Evolutionary conservation across 1,140 invertebrate genomes (phyloP), one percentile per base, ranked within the genome.

Genomic region (Hydropsyche tenuis): DNA sequence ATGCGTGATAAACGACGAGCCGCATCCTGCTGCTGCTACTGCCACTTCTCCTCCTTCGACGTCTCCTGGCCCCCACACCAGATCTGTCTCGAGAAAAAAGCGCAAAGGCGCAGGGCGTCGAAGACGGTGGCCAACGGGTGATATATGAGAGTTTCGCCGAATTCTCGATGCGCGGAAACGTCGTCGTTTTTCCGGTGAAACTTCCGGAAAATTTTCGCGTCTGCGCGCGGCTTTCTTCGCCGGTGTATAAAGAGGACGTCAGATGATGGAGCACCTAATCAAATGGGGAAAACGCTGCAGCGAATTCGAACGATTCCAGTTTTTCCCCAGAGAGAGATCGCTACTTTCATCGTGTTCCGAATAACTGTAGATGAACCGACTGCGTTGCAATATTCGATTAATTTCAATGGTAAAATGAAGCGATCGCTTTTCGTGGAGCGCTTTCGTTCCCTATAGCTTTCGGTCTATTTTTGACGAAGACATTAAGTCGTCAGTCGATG

Each of bases 121-220:
- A 60, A 60, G 56, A 48, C 45, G 45, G 20, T 60, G 22, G 56
- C 56, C 56, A 9, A 12, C 56, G 56, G 6, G 5, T 60, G 56
- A 60, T 60, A 60, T 60, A 60, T 60, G 56, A 20, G 56, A 60
- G 56, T 60, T 60, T 60, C 22, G 56, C 23, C 56, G 56, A 60
- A 60, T 60, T 60, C 56, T 23, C 56, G 56, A 60, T 60, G 51
- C 51, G 51, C 51, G 51, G 51, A 53, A 53, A 53, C 20, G 51
- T 53, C 51, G 20, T 14, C 56, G 56, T 25, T 60, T 60, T 60
- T 60, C 56, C 56, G 20, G 56, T 4, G 20, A 20, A 60, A 60
- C 56, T 60, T 60, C 56, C 56, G 20, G 56, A 4, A 60, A 60
- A 60, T 25, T 60, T 60, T 60, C 56, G 56, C 51, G 51, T 56